Percentiles rank a stretch among this genome's conserved stretches.
Evolutionary conservation across 2,797 vertebrate genomes (phyloP).

Genomic region (Yasuhikotakia modesta): DNA sequence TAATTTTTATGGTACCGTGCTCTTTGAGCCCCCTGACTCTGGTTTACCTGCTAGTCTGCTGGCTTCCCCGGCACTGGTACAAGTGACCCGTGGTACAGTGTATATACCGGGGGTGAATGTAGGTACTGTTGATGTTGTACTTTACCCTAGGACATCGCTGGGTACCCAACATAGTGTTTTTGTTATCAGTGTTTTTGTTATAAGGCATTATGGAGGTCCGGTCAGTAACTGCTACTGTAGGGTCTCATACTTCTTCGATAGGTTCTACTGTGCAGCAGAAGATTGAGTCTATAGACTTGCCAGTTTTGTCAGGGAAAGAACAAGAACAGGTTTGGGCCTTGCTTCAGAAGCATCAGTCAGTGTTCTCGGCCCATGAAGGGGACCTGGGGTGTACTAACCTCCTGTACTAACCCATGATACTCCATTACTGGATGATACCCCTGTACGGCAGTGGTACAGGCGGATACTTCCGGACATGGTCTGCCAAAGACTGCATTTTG

Average conservation of each 20-base stretch:
- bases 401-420: too few species aligned
- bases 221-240: too few species aligned
- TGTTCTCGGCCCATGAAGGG: too few species aligned
- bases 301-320: too few species aligned
- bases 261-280: too few species aligned
- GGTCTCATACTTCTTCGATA: background rate
- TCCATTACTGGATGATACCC: too few species aligned
- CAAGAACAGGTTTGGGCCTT: too few species aligned
- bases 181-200: background rate
- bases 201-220: background rate
- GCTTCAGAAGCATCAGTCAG: too few species aligned
- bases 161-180: background rate
- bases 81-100: background rate
- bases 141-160: background rate
- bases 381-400: too few species aligned
- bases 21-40: background rate
- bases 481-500: too few species aligned
- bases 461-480: too few species aligned
- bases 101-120: background rate
- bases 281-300: background rate
- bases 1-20: background rate
- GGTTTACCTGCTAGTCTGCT: background rate
- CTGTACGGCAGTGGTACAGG: too few species aligned
- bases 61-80: background rate
- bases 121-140: background rate